Evolutionary conservation across 92 coral and sea anemone species (phyloP), one percentile per base, ranked within the genome.

Genomic region (Meandrina meandrites): DNA sequence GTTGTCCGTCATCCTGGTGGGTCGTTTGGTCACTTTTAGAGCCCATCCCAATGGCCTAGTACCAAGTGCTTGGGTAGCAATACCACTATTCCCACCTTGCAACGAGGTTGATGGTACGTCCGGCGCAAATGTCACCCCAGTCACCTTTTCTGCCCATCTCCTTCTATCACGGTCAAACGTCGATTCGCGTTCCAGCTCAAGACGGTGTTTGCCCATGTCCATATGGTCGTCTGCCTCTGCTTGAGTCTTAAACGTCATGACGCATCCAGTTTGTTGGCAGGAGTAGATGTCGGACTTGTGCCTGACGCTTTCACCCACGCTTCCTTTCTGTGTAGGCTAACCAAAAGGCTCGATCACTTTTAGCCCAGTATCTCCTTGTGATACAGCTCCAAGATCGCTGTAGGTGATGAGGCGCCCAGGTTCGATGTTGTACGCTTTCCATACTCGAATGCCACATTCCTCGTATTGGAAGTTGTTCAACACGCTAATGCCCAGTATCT

Each of bases 331-430:
- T 56, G 62, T 18, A 5, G 3, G 45, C 48, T 67, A 35, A 21
- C 86, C 86, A 83, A 60, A 88, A 8, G 86, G 81, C 76, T 73
- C 47, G 30, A 88, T 81, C 42, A 88, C 81, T 81, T 28, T 81
- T 34, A 82, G 86, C 17, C 62, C 80, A 80, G 90, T 80, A 27
- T 81, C 86, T 42, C 86, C 58, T 34, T 87, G 91, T 76, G 84
- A 81, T 64, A 51, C 31, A 32, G 34, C 84, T 34, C 58, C 71
- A 28, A 88, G 69, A 34, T 62, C 84, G 42, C 71, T 66, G 78
- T 75, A 88, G 21, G 83, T 64, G 83, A 88, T 76, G 91, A 88
- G 88, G 79, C 88, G 88, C 42, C 88, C 84, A 76, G 88, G 71
- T 8, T 84, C 88, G 79, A 88, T 88, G 70, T 88, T 28, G 57